These are phyloP conservation scores for Arge pagana DNA, from an alignment of 2,888 invertebrate species.

Conservation along the genomic window DNA sequence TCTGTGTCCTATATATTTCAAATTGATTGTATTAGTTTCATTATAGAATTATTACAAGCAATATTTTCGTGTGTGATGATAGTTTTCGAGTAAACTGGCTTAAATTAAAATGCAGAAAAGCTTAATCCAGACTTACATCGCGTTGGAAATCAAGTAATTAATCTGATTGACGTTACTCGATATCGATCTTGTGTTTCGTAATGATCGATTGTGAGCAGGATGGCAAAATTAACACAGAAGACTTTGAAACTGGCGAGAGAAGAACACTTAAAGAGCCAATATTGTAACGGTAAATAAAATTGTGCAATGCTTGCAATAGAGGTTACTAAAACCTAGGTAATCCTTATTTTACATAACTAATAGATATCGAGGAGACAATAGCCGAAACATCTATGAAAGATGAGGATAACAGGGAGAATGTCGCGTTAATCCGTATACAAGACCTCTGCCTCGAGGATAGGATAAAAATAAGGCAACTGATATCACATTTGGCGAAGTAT, in stretches of 20 bases:
- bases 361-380: slow-evolving; percentile 30
- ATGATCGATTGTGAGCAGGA: slow-evolving; percentile 4
- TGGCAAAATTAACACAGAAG: slow-evolving; percentile 16
- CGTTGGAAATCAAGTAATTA: slow-evolving; percentile 12
- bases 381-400: slow-evolving; percentile 23
- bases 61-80: too few species aligned
- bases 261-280: slow-evolving; percentile 9
- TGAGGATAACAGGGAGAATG: slow-evolving; percentile 17
- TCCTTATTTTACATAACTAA: not conserved
- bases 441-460: slow-evolving; percentile 42
- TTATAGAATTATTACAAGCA: too few species aligned
- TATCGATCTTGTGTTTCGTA: not conserved
- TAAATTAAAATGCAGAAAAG: slow-evolving; percentile 6
- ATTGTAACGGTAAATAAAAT: not conserved
- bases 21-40: too few species aligned
- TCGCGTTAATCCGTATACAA: slow-evolving; percentile 35
- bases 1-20: too few species aligned
- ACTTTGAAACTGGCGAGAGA: slow-evolving; percentile 17
- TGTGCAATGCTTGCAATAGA: not conserved
- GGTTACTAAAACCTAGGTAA: not conserved
- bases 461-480: slow-evolving; percentile 38
- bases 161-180: slow-evolving; percentile 3
- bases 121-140: slow-evolving; percentile 5
- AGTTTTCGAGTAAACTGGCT: not conserved
- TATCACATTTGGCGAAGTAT: slow-evolving; percentile 41